These are phyloP conservation scores for Ceratosolen fusciceps DNA, from an alignment of 1,140 invertebrate species.

Conservation along the genomic window DNA sequence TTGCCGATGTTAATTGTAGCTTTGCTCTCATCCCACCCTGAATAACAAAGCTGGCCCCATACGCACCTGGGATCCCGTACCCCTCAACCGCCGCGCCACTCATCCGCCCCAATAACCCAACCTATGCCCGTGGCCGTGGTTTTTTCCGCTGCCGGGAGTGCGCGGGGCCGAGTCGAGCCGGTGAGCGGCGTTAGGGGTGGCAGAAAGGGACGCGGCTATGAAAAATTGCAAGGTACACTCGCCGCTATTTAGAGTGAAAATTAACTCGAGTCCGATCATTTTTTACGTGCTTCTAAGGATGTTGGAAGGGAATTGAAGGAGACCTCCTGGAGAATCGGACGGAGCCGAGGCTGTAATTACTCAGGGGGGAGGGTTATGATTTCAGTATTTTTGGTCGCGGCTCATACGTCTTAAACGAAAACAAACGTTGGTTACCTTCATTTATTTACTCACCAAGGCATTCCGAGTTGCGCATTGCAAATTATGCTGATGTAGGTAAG, in stretches of 20 bases:
- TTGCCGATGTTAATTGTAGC: no score
- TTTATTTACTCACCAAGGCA: no score
- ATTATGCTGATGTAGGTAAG: no score
- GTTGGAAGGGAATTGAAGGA: neutral
- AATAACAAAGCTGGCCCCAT: no score
- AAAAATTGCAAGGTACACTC: constrained; percentile 24
- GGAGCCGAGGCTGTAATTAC: constrained; percentile 19
- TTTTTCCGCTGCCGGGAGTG: no score
- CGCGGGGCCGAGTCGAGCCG: no score
- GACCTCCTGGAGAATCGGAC: neutral
- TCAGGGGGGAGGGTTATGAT: neutral
- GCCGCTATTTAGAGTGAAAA: neutral
- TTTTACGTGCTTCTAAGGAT: constrained; percentile 7
- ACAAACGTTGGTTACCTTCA: constrained; percentile 33
- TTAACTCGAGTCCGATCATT: constrained; percentile 3
- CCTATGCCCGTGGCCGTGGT: no score
- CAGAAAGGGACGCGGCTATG: neutral
- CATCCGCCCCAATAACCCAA: no score
- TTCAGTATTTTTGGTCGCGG: neutral
- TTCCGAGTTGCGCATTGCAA: no score
- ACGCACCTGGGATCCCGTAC: no score
- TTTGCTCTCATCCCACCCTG: no score
- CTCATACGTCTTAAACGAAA: constrained; percentile 18
- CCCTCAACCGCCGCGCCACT: no score
- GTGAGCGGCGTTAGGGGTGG: neutral